A percentile compares a stretch with the other conserved stretches of the same genome.
These are phyloP conservation scores for Sapajus apella DNA, from an alignment of 2,113 vertebrate genomes.

Conservation along the genomic window DNA sequence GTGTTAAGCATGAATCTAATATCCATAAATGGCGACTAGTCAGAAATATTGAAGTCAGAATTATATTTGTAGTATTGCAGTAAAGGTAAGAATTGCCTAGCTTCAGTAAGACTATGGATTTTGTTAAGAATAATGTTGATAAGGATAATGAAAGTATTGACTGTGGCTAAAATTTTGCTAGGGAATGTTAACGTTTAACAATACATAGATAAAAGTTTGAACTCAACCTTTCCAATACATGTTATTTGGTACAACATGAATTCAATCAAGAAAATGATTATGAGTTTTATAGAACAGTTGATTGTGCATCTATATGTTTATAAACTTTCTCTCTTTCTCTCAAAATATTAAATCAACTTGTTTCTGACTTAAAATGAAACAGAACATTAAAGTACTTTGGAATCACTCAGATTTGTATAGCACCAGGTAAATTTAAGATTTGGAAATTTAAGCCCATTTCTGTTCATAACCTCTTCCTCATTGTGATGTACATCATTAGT, in stretches of 20 bases:
- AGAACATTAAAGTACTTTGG: neutral
- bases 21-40: slow-evolving; percentile 58
- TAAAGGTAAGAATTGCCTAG: neutral
- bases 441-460: neutral
- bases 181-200: neutral
- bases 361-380: neutral
- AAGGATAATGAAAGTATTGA: neutral
- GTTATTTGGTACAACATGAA: neutral
- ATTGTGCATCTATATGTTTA: neutral
- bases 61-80: neutral
- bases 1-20: slow-evolving; percentile 66
- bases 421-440: neutral
- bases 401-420: neutral
- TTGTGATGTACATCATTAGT: neutral
- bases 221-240: neutral
- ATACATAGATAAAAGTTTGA: neutral
- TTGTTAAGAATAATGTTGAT: neutral
- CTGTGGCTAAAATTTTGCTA: neutral
- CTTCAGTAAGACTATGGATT: neutral
- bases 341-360: neutral
- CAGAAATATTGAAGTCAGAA: slow-evolving; percentile 49
- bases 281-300: neutral
- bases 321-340: neutral
- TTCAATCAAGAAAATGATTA: slow-evolving; percentile 3
- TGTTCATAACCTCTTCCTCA: neutral